Conservation (phyloP, 2,797 vertebrate species). For the Gadopsis marmoratus region DNA sequence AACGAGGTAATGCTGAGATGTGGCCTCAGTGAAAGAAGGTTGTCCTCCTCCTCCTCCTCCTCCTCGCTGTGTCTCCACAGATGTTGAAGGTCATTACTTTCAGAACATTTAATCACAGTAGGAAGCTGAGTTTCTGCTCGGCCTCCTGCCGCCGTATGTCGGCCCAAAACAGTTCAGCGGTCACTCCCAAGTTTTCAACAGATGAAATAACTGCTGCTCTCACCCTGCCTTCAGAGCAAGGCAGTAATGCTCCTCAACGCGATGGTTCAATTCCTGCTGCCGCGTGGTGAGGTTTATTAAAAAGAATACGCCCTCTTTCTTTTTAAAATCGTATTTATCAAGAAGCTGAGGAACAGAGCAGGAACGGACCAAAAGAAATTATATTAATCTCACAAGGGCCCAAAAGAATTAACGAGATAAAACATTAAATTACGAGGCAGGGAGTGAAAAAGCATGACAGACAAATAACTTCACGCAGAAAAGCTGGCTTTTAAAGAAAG, state of each 20-base stretch:
- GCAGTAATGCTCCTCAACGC: not conserved
- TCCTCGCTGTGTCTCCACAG: not conserved
- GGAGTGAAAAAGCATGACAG: conserved; percentile 5
- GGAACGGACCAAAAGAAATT: not conserved
- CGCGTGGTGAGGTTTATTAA: not conserved
- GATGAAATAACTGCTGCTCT: conserved; percentile 17
- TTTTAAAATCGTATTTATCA: conserved; percentile 19
- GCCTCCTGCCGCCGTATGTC: conserved; percentile 39
- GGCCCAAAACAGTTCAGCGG: conserved; percentile 1
- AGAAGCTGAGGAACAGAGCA: conserved; percentile 7
- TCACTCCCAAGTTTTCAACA: conserved; percentile 24
- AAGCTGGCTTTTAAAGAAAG: not conserved
- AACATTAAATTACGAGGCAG: not conserved
- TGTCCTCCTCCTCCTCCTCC: not conserved
- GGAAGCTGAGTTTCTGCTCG: conserved; percentile 23
- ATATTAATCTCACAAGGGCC: conserved; percentile 1
- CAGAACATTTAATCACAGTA: conserved; percentile 50
- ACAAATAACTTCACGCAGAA: conserved; percentile 1
- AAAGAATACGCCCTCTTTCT: not conserved
- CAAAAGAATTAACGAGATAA: conserved; percentile 33
- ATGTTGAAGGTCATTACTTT: conserved; percentile 59
- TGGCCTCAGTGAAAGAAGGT: not conserved
- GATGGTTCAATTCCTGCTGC: conserved; percentile 17
- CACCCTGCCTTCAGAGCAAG: not conserved
- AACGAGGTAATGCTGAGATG: not conserved